These are phyloP conservation scores for Ammodytes dubius DNA, from an alignment of 2,113 vertebrate genomes.

Conservation along the genomic window DNA sequence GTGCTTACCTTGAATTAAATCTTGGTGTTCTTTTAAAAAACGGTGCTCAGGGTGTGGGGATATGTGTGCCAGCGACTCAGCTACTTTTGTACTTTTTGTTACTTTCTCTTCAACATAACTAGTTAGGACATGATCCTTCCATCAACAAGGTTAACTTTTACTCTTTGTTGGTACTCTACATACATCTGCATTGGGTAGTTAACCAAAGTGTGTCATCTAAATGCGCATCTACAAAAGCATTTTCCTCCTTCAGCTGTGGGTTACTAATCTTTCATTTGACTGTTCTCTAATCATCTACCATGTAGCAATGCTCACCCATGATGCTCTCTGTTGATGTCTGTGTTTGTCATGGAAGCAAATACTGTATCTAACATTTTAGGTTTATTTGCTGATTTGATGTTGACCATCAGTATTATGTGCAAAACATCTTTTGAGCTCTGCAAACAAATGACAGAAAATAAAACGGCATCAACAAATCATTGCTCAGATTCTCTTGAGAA, in stretches of 20 bases:
- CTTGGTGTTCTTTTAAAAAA: conserved; percentile 67
- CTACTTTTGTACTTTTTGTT: conserved; percentile 14
- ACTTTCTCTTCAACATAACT: conserved; percentile 24
- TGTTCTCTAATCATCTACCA: conserved; percentile 40
- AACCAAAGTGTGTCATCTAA: conserved; percentile 24
- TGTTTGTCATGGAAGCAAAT: neutral
- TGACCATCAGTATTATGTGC: neutral
- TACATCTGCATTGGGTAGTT: conserved; percentile 15
- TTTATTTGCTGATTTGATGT: neutral
- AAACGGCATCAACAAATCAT: neutral
- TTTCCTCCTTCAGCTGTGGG: conserved; percentile 43
- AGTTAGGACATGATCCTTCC: conserved; percentile 10
- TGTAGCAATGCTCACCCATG: conserved; percentile 34
- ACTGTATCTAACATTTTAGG: neutral
- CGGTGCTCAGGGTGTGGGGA: conserved; percentile 21
- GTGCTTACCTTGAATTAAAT: conserved; percentile 39
- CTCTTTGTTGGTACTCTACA: neutral
- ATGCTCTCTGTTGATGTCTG: conserved; percentile 17
- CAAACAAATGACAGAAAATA: neutral
- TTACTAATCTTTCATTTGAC: conserved; percentile 49
- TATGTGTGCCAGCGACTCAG: conserved; percentile 7
- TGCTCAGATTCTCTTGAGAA: neutral
- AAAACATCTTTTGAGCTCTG: neutral
- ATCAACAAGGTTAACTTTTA: conserved; percentile 7
- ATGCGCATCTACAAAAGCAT: conserved; percentile 69